Base-by-base conservation (phyloP, 2,113 vertebrate genomes). In the Actinemys pallida region DNA sequence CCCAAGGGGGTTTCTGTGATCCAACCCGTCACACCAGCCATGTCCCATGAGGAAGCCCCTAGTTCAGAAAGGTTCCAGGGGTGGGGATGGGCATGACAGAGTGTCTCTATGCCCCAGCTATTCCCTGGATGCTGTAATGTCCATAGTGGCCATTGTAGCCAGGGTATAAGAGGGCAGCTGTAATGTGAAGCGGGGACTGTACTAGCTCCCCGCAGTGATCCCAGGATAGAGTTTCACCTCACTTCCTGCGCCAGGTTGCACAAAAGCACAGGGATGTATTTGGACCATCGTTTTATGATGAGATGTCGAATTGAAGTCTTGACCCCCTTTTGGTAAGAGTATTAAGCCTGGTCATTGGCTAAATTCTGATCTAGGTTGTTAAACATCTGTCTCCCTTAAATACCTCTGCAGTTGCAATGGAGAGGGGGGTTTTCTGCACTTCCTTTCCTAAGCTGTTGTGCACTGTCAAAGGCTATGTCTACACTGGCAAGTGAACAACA, bases 331-430 rank as follows among this genome's bases (percentile, higher is more conserved):
- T 95, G 81, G 24, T 54, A 39, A 93, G 24, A 57, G 45, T 22
- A 87, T 94, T 95, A 94, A 90, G 86, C 56, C 72, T 87, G 45
- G 29, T 95, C 17, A 53, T 27, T 90, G 84, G 42, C 25, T 93
- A 93, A 96, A 84, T 96, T 97, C 19, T 42, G 75, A 92, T 85
- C 72, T 45, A 3, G 1, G 1, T 35, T 90, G 83, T 93, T 94
- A 83, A 53, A 93, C 59, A 1, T 56, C 42, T 89, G 57, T 72
- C 50, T 97, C 84, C 65, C 29, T 88, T 42, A 81, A 81, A 93
- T 94, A 42, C 10, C 29, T 24, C 25, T 69, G 22, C 20, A 96
- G 92, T 69, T 95, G 83, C 75, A 89, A 49, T 87, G 90, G 0
- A 0, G 31, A 83, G 59, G 50, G 13, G 1, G 11, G 22, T 84